Conservation (phyloP, 92 coral and sea anemone genomes). For the Epizoanthus ramosus region DNA sequence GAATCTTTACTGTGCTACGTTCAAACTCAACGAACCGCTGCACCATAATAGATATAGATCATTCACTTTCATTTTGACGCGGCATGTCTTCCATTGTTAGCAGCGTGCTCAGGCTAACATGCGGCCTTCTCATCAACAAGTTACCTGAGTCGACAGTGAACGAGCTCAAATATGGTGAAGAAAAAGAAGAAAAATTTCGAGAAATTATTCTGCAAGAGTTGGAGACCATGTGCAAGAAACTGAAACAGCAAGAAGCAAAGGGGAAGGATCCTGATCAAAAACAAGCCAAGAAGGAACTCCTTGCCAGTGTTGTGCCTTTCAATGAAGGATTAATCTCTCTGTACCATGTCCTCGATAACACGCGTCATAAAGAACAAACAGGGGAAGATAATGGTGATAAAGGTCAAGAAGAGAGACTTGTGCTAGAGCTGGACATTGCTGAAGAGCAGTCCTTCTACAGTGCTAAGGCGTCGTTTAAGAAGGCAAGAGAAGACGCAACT, state of each 20-base stretch:
- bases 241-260: conserved; percentile 25
- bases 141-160: conserved; percentile 29
- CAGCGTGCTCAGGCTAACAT: conserved; percentile 18
- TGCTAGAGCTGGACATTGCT: conserved; percentile 32
- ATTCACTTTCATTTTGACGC: neutral
- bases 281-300: conserved; percentile 37
- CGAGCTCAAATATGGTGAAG: conserved; percentile 39
- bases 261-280: conserved; percentile 20
- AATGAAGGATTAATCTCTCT: conserved; percentile 34
- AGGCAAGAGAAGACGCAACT: conserved; percentile 38
- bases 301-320: conserved; percentile 22
- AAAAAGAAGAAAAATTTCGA: conserved; percentile 31
- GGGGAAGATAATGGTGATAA: neutral
- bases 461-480: conserved; percentile 31
- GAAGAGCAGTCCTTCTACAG: conserved; percentile 36
- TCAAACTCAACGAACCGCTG: neutral
- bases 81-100: conserved; percentile 40
- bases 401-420: conserved; percentile 26
- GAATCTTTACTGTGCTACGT: neutral
- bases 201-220: conserved; percentile 34
- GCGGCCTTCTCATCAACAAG: conserved; percentile 31
- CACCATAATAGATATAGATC: neutral
- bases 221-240: conserved; percentile 22
- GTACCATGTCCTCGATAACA: conserved; percentile 41
- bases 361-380: conserved; percentile 12